Base-by-base conservation (phyloP, 2,113 vertebrate species). In the Thomomys bottae region DNA sequence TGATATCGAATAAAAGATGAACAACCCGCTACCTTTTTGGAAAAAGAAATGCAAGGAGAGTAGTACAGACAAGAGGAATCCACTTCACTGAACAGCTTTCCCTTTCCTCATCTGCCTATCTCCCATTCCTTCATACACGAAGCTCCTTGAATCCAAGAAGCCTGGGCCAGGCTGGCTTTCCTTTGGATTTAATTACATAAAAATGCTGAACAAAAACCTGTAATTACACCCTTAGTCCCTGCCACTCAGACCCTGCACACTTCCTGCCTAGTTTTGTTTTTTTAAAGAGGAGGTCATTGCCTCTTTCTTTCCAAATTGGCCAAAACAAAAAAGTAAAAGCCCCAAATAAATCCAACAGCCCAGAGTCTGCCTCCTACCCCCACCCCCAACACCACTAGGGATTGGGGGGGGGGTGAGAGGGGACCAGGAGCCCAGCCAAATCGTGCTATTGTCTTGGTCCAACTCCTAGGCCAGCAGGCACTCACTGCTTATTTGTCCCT, bases 291-390 rank as follows among this genome's bases (percentile, higher is more conserved):
- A 97, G 97, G 96, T 97, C 96, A 97, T 92, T 96, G 95, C 77
- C 77, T 98, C 96, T 97, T 97, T 97, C 97, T 94, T 96, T 97
- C 94, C 95, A 97, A 97, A 97, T 97, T 96, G 96, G 97, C 94
- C 94, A 97, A 97, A 97, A 95, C 75, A 94, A 93, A 87, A 95
- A 93, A 90, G 79, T 64, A 90, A 93, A 88, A 84, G 61, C 96
- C 81, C 73, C 73, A 78, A 90, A 91, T 91, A 93, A 93, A 94
- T 90, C 88, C 71, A 83, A 61, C 57, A 45, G 61, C 70, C 84
- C 68, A 34, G n/a, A 95, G 72, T 59, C 49, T 71, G 23, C 49
- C 57, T 61, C 6, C 9, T 23, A 18, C 36, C 38, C 38, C 1
- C n/a, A 28, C 17, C 28, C 42, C 38, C 72, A 21, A 70, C 36